phyloP scores from a whole-genome alignment of 2,797 vertebrate species.

The Perodicticus potto region DNA sequence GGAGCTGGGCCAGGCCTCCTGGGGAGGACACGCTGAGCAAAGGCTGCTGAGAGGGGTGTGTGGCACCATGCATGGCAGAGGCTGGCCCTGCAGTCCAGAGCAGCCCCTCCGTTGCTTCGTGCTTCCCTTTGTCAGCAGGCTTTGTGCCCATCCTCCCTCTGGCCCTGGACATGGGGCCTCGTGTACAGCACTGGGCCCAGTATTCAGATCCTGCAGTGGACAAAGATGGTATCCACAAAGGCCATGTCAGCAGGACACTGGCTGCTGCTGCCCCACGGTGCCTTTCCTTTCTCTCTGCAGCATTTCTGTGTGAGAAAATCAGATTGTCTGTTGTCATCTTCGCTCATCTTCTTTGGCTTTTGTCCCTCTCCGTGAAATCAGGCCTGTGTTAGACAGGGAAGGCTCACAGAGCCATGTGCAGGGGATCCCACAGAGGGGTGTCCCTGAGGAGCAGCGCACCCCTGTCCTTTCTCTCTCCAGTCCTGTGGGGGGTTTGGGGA shows the following conservation, averaged over 20 bases:
- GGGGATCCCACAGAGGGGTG: not conserved
- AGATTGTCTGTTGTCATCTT: not conserved
- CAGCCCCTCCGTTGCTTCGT: not conserved
- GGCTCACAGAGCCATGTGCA: not conserved
- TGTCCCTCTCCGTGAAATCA: not conserved
- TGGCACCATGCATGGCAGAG: not conserved
- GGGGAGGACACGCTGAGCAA: not conserved
- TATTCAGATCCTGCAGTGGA: not conserved
- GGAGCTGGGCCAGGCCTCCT: not conserved
- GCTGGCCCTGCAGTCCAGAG: not conserved
- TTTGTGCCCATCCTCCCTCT: not conserved
- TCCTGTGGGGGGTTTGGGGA: not conserved
- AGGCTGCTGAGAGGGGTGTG: accelerated
- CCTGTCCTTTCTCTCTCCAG: not conserved
- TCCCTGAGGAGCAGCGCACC: not conserved
- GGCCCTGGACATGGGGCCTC: not conserved
- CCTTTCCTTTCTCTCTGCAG: not conserved
- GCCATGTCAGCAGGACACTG: not conserved
- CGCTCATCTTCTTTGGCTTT: not conserved
- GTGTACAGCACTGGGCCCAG: not conserved
- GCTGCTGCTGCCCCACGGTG: accelerated
- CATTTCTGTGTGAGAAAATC: not conserved
- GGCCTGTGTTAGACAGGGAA: not conserved
- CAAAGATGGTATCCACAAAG: not conserved
- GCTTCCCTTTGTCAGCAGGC: not conserved